These are phyloP conservation scores for Esox masquinongy DNA, from an alignment of 2,797 vertebrate genomes.

Conservation along the genomic window DNA sequence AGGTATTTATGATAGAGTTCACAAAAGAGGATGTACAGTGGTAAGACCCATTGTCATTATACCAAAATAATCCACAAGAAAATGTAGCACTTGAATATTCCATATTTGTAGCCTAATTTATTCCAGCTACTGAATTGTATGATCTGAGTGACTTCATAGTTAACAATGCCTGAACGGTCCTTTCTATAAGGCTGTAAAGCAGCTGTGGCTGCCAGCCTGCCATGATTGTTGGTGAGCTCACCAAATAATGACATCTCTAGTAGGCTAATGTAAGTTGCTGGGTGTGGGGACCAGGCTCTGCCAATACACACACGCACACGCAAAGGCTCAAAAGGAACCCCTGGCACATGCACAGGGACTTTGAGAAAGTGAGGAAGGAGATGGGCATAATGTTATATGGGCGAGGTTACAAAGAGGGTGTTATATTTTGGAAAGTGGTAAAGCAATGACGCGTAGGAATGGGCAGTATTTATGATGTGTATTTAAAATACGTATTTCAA, in stretches of 20 bases:
- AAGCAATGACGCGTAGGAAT: too few relatives aligned
- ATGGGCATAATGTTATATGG: background rate
- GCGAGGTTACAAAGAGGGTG: background rate
- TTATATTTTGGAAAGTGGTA: slow-evolving; percentile 7
- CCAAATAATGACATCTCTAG: slow-evolving; percentile 59
- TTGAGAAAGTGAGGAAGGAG: slow-evolving; percentile 20
- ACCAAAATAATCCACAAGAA: background rate
- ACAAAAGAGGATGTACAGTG: background rate
- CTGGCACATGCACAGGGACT: slow-evolving; percentile 59
- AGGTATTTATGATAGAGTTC: background rate
- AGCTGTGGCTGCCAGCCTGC: slow-evolving; percentile 51
- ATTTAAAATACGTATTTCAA: too few relatives aligned
- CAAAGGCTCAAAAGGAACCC: slow-evolving; percentile 62
- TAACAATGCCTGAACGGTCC: slow-evolving; percentile 42
- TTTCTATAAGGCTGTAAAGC: slow-evolving; percentile 54
- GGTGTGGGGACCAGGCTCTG: slow-evolving; percentile 18
- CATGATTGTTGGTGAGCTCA: slow-evolving; percentile 50
- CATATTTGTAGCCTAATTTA: background rate
- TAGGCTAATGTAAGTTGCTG: slow-evolving; percentile 50
- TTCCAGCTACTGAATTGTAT: background rate
- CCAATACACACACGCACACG: slow-evolving; percentile 46
- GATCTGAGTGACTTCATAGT: background rate
- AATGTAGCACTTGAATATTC: background rate
- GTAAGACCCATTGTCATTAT: background rate
- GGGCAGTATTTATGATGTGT: too few relatives aligned